Base-by-base conservation (phyloP, 2,888 invertebrate species). In the Clistopyga incitator region DNA sequence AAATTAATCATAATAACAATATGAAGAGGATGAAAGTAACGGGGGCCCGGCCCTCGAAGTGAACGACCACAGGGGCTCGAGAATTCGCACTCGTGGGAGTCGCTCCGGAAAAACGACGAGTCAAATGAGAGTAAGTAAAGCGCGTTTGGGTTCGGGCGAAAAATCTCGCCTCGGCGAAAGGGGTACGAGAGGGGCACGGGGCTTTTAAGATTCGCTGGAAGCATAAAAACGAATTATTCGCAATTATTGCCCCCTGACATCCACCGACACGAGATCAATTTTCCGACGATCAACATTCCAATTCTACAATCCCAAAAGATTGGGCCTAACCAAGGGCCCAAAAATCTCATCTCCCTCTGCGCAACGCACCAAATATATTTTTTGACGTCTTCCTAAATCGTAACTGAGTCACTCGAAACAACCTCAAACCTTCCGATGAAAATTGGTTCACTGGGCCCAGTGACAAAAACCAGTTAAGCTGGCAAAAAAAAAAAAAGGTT, bases 1-100 rank as follows among this genome's bases (percentile, higher is more conserved):
- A 90, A 90, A 91, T 90, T 90, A 90, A 88, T 89, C 89, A 89
- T 90, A 89, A 90, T 90, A 89, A 90, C 88, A 88, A 80, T 56
- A 74, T 18, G 56, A 25, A 38, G 11, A 74, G 67, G 52, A 59
- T 64, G 71, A 65, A 34, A 75, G 59, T 68, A 59, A 50, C 8
- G 42, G 45, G n/a, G 25, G 42, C 20, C 70, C 20, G 56, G 59
- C 56, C 56, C 38, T 71, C 56, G 38, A 71, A 71, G 56, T 34
- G 15, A 56, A 56, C 54, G 54, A 71, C 71, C 42, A 38, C 20
- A 29, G 3, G 54, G 56, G 64, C 20, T 18, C 23, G 56, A 38
- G 42, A 47, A 72, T 72, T 72, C 59, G 23, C 34, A 29, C 45
- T 59, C 72, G 59, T 72, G 72, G 59, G 72, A 72, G 47, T 59